Percentiles rank a stretch among this genome's conserved stretches.
Conservation (phyloP, 2,888 invertebrate species). For the Linyphia triangularis region DNA sequence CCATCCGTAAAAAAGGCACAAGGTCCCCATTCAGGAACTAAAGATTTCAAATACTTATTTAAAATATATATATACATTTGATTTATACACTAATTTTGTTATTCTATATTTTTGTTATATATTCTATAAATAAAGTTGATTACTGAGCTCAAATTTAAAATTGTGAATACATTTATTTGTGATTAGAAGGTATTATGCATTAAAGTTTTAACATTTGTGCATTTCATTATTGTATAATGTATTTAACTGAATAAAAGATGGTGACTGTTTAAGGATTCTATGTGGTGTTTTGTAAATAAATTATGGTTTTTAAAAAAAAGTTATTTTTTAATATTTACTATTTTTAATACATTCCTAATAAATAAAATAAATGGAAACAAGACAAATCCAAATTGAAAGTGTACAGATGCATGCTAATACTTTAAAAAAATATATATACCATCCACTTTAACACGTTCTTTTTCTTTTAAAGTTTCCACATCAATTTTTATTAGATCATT, state of each 20-base stretch:
- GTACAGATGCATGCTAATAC: no score
- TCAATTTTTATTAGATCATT: conserved; percentile 83
- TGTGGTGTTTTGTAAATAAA: no score
- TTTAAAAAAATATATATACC: conserved; percentile 53
- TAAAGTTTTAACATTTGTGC: no score
- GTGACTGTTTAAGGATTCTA: no score
- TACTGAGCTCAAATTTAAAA: no score
- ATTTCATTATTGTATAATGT: no score
- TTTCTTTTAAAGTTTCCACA: conserved; percentile 82
- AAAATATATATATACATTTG: neutral
- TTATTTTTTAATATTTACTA: neutral
- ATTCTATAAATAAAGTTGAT: no score
- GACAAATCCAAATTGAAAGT: conserved; percentile 3
- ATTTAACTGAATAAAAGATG: no score
- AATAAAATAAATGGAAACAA: neutral
- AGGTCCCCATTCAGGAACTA: conserved; percentile 79
- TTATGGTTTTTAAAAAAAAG: no score
- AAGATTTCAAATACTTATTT: neutral
- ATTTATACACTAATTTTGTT: neutral
- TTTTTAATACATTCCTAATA: neutral
- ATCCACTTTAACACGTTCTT: conserved; percentile 75
- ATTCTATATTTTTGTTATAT: no score
- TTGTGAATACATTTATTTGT: no score
- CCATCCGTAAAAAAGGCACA: conserved; percentile 88
- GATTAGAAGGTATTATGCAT: no score